A percentile compares a stretch with the other conserved stretches of the same genome.
Evolutionary conservation across 1,140 invertebrate species (phyloP).

Genomic region (Andricus grossulariae): DNA sequence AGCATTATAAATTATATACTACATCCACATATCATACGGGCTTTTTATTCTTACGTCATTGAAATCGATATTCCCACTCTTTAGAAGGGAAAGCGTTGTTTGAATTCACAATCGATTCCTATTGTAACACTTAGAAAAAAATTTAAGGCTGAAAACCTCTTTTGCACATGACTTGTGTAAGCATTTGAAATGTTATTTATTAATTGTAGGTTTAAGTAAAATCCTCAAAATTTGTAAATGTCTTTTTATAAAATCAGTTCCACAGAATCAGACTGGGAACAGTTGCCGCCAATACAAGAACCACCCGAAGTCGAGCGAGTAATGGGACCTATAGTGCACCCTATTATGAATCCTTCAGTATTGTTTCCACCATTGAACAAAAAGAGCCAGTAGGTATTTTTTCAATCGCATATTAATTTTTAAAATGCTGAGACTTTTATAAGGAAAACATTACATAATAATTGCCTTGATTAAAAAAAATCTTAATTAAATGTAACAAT

Average conservation of each 20-base stretch:
- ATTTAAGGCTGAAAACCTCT: too few species aligned
- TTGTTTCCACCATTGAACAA: slow-evolving; percentile 65
- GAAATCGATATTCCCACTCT: not conserved
- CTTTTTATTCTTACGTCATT: slow-evolving; percentile 1
- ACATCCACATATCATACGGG: not conserved
- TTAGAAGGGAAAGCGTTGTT: not conserved
- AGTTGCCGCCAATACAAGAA: slow-evolving; percentile 64
- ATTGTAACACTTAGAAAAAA: not conserved
- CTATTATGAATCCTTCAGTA: slow-evolving; percentile 61
- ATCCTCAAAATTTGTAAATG: not conserved
- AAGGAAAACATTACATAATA: not conserved
- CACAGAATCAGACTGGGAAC: slow-evolving; percentile 66
- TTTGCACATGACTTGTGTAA: too few species aligned
- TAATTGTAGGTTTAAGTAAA: not conserved
- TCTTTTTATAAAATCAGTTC: slow-evolving; percentile 53
- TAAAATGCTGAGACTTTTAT: not conserved
- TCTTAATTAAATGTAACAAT: too few species aligned
- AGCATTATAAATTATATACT: not conserved
- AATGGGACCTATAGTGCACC: slow-evolving; percentile 65
- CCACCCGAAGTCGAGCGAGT: slow-evolving; percentile 60
- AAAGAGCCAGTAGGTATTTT: slow-evolving; percentile 52
- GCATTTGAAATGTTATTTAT: too few species aligned
- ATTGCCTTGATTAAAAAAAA: too few species aligned
- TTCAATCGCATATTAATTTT: not conserved
- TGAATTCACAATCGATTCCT: slow-evolving; percentile 2